phyloP scores from a whole-genome alignment of 92 coral and sea anemone species.

The Porites lobata region DNA sequence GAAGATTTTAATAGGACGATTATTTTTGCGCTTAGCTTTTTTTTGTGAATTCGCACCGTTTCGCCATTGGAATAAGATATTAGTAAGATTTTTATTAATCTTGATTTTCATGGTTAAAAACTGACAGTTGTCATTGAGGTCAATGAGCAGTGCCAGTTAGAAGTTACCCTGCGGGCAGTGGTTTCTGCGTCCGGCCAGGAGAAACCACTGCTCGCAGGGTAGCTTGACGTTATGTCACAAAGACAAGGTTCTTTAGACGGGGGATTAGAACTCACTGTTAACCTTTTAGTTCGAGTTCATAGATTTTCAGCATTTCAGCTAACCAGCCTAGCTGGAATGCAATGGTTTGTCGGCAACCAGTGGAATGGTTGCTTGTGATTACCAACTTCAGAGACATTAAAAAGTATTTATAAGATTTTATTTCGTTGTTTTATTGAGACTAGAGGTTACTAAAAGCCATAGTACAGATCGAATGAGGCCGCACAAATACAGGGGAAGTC shows the following conservation, averaged over 20 bases:
- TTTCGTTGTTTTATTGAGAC: not conserved
- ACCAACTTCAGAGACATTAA: not conserved
- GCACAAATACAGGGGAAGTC: not conserved
- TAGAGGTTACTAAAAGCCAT: not conserved
- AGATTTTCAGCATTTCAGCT: not conserved
- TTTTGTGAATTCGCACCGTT: not conserved
- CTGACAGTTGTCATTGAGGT: too few species aligned
- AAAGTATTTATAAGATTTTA: constrained; percentile 12
- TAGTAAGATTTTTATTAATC: too few species aligned
- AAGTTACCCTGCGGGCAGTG: too few species aligned
- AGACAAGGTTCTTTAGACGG: too few species aligned
- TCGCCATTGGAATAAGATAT: not conserved
- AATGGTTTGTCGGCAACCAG: not conserved
- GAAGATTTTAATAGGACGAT: not conserved
- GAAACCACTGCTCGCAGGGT: too few species aligned
- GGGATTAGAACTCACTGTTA: too few species aligned
- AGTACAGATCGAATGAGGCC: not conserved
- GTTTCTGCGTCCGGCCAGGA: too few species aligned
- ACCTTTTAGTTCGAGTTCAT: too few species aligned
- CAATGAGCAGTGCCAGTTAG: too few species aligned
- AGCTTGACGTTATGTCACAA: too few species aligned
- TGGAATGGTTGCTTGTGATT: not conserved
- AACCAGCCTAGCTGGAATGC: not conserved
- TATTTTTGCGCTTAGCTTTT: constrained; percentile 2
- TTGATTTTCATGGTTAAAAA: too few species aligned